phyloP scores from a whole-genome alignment of 2,888 invertebrate genomes.

The Drosophila lutescens region DNA sequence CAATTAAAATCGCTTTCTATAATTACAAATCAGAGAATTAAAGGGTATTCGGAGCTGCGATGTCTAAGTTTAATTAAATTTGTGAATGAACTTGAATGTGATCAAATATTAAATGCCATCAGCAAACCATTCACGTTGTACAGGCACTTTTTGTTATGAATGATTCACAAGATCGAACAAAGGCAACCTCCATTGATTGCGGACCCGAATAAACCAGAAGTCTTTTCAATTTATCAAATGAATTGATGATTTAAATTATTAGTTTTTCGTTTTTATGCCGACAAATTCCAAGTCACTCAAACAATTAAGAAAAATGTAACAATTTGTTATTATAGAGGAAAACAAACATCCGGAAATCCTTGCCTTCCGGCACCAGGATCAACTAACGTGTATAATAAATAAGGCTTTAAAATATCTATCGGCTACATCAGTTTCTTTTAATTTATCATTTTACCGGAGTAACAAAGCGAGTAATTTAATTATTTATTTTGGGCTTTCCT shows the following conservation, averaged over 20 bases:
- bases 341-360: conserved; percentile 82
- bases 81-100: conserved; percentile 67
- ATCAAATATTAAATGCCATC: conserved; percentile 34
- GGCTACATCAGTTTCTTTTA: conserved; percentile 47
- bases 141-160: conserved; percentile 16
- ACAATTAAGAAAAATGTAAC: background rate
- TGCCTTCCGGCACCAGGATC: conserved; percentile 83
- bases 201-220: conserved; percentile 14
- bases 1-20: background rate
- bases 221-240: conserved; percentile 5
- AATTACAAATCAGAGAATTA: background rate
- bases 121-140: conserved; percentile 54
- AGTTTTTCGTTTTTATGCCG: background rate
- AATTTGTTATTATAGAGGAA: conserved; percentile 12
- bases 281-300: background rate
- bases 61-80: background rate
- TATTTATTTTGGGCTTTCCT: conserved; percentile 17
- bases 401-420: conserved; percentile 34
- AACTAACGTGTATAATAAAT: conserved; percentile 3
- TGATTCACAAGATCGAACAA: background rate
- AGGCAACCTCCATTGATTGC: conserved; percentile 9
- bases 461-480: conserved; percentile 20
- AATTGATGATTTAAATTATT: background rate
- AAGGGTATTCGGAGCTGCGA: conserved; percentile 1
- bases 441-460: conserved; percentile 28